Base-by-base conservation (phyloP, 2,888 invertebrate genomes). In the Tuta absoluta region DNA sequence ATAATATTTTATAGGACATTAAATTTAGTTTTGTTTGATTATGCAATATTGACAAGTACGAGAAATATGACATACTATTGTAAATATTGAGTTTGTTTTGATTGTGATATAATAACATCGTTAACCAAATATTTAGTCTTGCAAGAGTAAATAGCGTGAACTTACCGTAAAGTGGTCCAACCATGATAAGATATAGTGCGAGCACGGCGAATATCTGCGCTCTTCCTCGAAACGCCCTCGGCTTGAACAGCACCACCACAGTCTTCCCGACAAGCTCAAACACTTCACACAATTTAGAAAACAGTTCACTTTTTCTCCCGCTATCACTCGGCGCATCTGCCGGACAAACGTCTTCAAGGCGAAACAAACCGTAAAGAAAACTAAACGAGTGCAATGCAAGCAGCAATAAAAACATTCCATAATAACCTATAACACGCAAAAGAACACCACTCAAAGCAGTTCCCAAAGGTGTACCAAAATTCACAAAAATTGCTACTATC, bases 401-500 rank as follows among this genome's bases (percentile, higher is more conserved):
- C 53, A 90, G 69, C 65, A 91, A 75, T 0, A 84, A 77, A 71
- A 92, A 92, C 65, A 92, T 83, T 11, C 92, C 92, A 57, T 92
- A 92, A 67, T 90, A 92, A 2, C 92, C 92, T 0, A 91, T 66
- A 21, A 74, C 73, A 63, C 84, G 80, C 67, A 92, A 82, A 58
- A 93, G 71, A 63, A 93, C 80, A 8, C 93, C 93, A 78, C 93
- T 93, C 17, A 93, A 71, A 14, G 87, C 90, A 0, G 91, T 93
- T 2, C 93, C 93, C 1, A 91, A 81, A 0, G 93, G 92, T 21
- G 92, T 86, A 8, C 92, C 92, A 28, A 93, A 78, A 58, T 86
- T 92, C 11, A 91, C 86, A 72, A 93, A 91, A 67, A 93, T 89
- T 14, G 93, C 92, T n/a, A 94, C 92, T 8, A 94, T 81, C 12